Evolutionary conservation across 2,797 vertebrate species (phyloP).

Genomic region (Tamandua tetradactyla): DNA sequence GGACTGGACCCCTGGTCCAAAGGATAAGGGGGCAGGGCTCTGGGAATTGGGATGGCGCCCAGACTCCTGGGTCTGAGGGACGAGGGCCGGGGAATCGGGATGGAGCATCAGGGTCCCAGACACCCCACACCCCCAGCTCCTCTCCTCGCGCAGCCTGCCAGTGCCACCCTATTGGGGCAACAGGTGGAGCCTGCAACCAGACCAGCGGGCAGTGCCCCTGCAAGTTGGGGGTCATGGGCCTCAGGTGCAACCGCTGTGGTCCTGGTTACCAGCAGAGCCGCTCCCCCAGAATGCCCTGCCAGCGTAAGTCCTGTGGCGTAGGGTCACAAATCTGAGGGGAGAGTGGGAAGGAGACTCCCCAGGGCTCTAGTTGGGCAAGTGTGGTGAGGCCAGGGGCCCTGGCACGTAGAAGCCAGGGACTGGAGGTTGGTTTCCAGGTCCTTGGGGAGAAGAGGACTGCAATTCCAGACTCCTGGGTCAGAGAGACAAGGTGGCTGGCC

Average conservation of each 20-base stretch:
- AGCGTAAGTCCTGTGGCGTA: slow-evolving; percentile 87
- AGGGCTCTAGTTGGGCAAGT: background rate
- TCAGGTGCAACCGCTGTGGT: slow-evolving; percentile 91
- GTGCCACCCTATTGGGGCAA: slow-evolving; percentile 92
- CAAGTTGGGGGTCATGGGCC: slow-evolving; percentile 91
- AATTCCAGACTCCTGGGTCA: background rate
- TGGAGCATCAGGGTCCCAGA: background rate
- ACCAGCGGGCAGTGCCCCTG: slow-evolving; percentile 93
- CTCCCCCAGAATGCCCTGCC: slow-evolving; percentile 90
- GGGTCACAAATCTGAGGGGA: background rate
- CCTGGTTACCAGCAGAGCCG: slow-evolving; percentile 92
- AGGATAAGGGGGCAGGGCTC: background rate
- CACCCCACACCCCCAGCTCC: background rate
- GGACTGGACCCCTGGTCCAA: too few species aligned
- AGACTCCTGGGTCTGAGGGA: too few species aligned
- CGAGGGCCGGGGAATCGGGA: background rate
- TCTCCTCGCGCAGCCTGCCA: slow-evolving; percentile 87
- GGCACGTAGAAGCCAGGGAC: background rate
- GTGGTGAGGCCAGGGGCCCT: background rate
- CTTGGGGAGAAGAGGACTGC: background rate
- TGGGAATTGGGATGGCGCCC: too few species aligned
- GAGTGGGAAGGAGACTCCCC: background rate
- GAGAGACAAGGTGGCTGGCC: background rate
- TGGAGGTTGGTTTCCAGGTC: background rate
- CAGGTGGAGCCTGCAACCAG: slow-evolving; percentile 92